Conservation (phyloP, 2,888 invertebrate species). For the Polymixis lichenea region DNA sequence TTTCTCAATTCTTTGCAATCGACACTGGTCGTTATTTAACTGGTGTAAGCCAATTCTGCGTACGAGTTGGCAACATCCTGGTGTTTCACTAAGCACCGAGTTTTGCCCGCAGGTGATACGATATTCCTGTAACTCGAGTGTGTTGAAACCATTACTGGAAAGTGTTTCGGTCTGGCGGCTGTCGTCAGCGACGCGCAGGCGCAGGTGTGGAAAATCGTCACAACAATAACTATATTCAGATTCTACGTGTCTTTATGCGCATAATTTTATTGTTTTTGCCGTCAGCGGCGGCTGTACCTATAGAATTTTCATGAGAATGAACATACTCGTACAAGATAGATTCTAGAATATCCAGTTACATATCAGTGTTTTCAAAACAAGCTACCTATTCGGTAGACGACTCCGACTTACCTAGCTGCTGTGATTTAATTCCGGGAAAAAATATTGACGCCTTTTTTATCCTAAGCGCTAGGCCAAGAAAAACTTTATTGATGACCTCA, state of each 20-base stretch:
- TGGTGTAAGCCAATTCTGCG: slow-evolving; percentile 71
- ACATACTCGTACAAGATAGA: slow-evolving; percentile 39
- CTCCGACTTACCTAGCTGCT: background rate
- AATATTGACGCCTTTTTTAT: background rate
- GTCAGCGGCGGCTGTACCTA: slow-evolving; percentile 18
- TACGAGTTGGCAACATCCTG: slow-evolving; percentile 74
- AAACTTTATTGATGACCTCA: background rate
- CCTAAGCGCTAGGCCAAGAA: background rate
- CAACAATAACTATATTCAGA: slow-evolving; percentile 64
- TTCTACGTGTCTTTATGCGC: slow-evolving; percentile 59
- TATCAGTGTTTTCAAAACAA: slow-evolving; percentile 36
- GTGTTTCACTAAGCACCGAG: slow-evolving; percentile 71
- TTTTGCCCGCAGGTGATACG: slow-evolving; percentile 74
- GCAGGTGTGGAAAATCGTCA: slow-evolving; percentile 76
- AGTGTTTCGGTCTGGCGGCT: slow-evolving; percentile 81
- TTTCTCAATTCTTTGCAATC: slow-evolving; percentile 56
- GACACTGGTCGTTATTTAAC: slow-evolving; percentile 52
- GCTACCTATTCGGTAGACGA: background rate
- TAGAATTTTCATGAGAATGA: slow-evolving; percentile 57
- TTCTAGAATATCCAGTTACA: slow-evolving; percentile 51
- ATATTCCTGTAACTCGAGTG: slow-evolving; percentile 82
- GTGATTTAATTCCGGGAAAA: background rate
- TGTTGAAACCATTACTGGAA: slow-evolving; percentile 84
- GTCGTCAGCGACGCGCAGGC: slow-evolving; percentile 63
- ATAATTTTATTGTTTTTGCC: slow-evolving; percentile 61